Evolutionary conservation across 1,140 invertebrate genomes (phyloP).

Genomic region (Leptinotarsa lineolata): DNA sequence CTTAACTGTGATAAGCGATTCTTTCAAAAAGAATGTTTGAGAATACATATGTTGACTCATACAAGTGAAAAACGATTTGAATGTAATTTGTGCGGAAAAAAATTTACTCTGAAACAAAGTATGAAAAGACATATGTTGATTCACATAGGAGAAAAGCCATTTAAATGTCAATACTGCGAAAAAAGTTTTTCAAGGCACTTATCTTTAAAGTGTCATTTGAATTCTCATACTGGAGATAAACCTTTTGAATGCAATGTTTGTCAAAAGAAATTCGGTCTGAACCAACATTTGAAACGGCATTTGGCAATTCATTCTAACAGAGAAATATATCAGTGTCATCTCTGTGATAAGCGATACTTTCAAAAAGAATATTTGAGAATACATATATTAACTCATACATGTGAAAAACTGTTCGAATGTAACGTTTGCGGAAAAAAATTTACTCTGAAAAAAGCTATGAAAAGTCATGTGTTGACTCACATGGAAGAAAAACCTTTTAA

Average conservation of each 20-base stretch:
- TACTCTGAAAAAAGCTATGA: conserved; percentile 6
- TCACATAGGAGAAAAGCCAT: background rate
- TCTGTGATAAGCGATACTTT: conserved; percentile 36
- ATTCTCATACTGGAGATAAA: conserved; percentile 70
- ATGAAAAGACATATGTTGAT: background rate
- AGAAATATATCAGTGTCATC: conserved; percentile 28
- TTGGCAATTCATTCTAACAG: conserved; percentile 45
- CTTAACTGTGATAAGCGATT: background rate
- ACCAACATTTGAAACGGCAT: conserved; percentile 60
- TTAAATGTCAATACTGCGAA: background rate
- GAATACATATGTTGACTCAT: too few relatives aligned
- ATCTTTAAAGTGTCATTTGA: background rate
- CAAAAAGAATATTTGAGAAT: conserved; percentile 28
- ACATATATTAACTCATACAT: conserved; percentile 19
- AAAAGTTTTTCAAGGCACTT: background rate
- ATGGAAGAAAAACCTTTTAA: background rate
- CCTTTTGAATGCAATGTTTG: conserved; percentile 69
- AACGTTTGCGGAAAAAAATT: conserved; percentile 19
- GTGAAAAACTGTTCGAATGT: conserved; percentile 19
- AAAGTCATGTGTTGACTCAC: background rate
- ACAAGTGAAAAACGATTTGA: background rate
- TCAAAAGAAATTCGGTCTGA: conserved; percentile 62
- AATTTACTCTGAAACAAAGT: background rate
- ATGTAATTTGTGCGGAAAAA: background rate
- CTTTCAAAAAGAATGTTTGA: background rate